Base-by-base conservation (phyloP, 2,888 invertebrate species). In the Pecten maximus region DNA sequence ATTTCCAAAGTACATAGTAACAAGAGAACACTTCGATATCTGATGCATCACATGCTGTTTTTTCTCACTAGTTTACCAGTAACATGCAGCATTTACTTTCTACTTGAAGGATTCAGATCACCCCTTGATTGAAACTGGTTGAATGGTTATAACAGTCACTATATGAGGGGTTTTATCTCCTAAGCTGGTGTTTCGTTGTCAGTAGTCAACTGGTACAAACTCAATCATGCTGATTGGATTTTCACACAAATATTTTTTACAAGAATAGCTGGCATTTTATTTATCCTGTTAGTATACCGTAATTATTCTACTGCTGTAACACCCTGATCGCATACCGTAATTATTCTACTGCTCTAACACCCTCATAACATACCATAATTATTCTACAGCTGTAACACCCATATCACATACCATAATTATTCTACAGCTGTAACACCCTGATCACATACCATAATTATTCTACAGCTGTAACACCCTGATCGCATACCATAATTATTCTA, bases 1-100 rank as follows among this genome's bases (percentile, higher is more conserved):
- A 74, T 74, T 74, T 74, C 28, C 74, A 74, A 74, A 74, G 74
- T 74, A 74, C 74, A 74, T 12, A 12, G 74, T 28, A 74, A 74
- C 15, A 15, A 74, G 74, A 74, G 74, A 23, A 60, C 23, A 10
- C 74, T 35, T 44, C 44, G 12, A 44, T 44, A 6, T 12, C 35
- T 28, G 35, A 74, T 74, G 35, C 60, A 74, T 74, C 28, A 74
- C 28, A 28, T 16, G 28, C 15, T 3, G 8, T 28, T 74, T 28
- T 74, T 12, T 74, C 74, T 28, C n/a, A 60, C 19, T 23, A 35
- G 35, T 74, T 44, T 60, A 60, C 60, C 60, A 74, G 28, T 28
- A 74, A 74, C 23, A 28, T 28, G 28, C 3, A 35, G 74, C 74
- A 74, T 4, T 74, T 23, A 54, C 54, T 23, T 54, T 54, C 23